Percentiles rank a stretch among this genome's conserved stretches.
Conservation (phyloP, 2,797 vertebrate species). For the Squalus acanthias region DNA sequence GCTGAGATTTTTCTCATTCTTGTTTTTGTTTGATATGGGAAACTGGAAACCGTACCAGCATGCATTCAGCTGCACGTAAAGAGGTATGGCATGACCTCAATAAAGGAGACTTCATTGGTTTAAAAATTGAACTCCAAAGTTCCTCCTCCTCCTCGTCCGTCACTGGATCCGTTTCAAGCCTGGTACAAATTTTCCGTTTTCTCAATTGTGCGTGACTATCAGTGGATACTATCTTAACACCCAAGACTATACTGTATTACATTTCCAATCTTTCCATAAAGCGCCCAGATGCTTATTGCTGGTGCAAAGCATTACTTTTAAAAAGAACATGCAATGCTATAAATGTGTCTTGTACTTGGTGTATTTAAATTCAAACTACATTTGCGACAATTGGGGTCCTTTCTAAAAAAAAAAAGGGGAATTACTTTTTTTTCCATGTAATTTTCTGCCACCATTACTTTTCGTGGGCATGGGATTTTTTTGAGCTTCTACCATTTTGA, state of each 20-base stretch:
- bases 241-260: background rate
- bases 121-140: background rate
- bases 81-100: background rate
- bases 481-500: background rate
- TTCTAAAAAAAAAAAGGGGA: background rate
- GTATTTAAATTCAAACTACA: background rate
- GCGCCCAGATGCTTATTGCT: background rate
- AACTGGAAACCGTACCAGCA: background rate
- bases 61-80: background rate
- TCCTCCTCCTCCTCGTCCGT: background rate
- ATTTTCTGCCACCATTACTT: background rate
- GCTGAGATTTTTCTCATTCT: background rate
- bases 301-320: background rate
- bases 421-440: background rate
- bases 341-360: background rate
- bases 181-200: background rate
- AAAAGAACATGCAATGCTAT: background rate
- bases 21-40: constrained; percentile 25
- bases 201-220: constrained; percentile 17
- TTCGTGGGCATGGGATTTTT: background rate
- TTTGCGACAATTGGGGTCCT: too few relatives aligned
- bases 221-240: background rate
- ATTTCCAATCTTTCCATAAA: background rate
- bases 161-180: background rate
- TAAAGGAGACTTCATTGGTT: background rate